Base-by-base conservation (phyloP, 2,888 invertebrate genomes). In the Harpalus rufipes region DNA sequence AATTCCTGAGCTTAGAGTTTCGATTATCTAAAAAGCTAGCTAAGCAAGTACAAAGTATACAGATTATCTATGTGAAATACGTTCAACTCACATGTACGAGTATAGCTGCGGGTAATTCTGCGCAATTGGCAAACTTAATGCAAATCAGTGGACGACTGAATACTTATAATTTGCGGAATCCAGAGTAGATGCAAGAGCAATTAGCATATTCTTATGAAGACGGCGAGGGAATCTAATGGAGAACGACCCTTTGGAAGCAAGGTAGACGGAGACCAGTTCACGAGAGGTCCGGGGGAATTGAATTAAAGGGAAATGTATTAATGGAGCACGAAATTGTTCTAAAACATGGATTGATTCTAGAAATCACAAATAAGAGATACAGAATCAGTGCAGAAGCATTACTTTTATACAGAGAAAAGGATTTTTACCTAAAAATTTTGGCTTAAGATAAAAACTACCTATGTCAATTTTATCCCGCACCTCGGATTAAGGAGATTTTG, bases 221-320 rank as follows among this genome's bases (percentile, higher is more conserved):
- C 44, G 44, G 12, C 44, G 44, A 51, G 44, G 44, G 10, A 51
- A 51, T 51, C 44, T 51, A 51, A 51, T 51, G 44, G 44, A 51
- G 44, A 10, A 12, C 8, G 6, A 8, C 44, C 44, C 12, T 32
- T 32, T 32, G 5, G 32, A 32, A 51, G 44, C 10, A 51, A 51
- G 44, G 44, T 51, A 51, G 44, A 51, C 32, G 32, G 32, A 32
- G 32, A 32, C 32, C 32, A 32, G 32, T 32, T 32, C 32, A 32
- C 32, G 68, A 68, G 39, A 39, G 68, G 44, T 41, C 44, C 72
- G 18, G 12, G 72, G 18, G 21, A 74, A 74, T 74, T 74, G 72
- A 74, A 74, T 74, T 74, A 74, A 1, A 14, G 44, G 41, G 44
- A 41, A 44, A 74, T 68, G 18, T 74, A 74, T 74, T 74, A 18